A percentile compares a stretch with the other conserved stretches of the same genome.
Conservation (phyloP, 2,888 invertebrate species). For the Drosophila nigritarsus region DNA sequence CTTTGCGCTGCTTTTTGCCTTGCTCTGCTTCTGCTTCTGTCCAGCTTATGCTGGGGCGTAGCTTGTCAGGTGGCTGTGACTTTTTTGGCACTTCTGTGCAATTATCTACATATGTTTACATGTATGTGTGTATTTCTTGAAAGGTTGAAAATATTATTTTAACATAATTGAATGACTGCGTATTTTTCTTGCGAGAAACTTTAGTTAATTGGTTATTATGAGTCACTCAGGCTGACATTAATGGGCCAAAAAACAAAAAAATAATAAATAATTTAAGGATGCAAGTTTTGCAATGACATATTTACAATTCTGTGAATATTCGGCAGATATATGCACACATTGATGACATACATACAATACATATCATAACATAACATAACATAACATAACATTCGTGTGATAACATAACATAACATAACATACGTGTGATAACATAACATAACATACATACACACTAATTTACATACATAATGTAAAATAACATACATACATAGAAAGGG, state of each 20-base stretch:
- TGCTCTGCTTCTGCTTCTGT: too few relatives aligned
- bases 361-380: neutral
- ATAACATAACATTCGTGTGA: too few relatives aligned
- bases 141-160: slow-evolving; percentile 49
- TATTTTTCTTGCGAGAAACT: neutral
- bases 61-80: slow-evolving; percentile 5
- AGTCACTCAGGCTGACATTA: slow-evolving; percentile 9
- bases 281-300: slow-evolving; percentile 13
- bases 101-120: slow-evolving; percentile 5
- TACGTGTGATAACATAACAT: too few relatives aligned
- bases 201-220: slow-evolving; percentile 7
- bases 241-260: neutral
- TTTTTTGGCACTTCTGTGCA: slow-evolving; percentile 53
- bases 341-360: neutral
- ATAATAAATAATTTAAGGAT: neutral
- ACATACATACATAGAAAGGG: too few relatives aligned
- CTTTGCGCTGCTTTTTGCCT: neutral
- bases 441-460: too few relatives aligned
- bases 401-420: too few relatives aligned
- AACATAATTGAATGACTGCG: slow-evolving; percentile 33
- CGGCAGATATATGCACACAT: neutral
- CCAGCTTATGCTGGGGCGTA: slow-evolving; percentile 17
- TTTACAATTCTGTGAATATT: neutral
- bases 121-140: slow-evolving; percentile 35
- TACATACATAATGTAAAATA: too few relatives aligned